A percentile compares a stretch with the other conserved stretches of the same genome.
Conservation (phyloP, 2,113 vertebrate species). For the Dipodomys spectabilis region DNA sequence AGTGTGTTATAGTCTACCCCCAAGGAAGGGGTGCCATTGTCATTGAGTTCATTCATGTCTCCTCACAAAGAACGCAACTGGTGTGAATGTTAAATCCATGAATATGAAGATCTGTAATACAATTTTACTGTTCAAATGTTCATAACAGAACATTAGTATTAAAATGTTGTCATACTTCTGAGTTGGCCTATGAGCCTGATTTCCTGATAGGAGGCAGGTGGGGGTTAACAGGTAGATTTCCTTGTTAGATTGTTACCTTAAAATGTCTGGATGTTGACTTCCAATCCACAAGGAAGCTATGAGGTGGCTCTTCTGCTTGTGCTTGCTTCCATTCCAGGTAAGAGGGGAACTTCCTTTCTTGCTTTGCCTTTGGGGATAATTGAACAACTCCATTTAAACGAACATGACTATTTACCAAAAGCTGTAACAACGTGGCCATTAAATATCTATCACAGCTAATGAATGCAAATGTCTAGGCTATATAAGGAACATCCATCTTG, state of each 20-base stretch:
- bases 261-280: background rate
- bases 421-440: background rate
- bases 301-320: background rate
- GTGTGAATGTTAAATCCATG: background rate
- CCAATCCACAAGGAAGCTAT: background rate
- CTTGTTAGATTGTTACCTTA: background rate
- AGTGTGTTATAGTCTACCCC: background rate
- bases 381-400: background rate
- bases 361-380: constrained; percentile 12
- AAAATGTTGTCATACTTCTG: constrained; percentile 16
- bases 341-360: background rate
- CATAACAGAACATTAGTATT: background rate
- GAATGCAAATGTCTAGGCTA: background rate
- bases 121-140: background rate
- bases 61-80: constrained; percentile 41
- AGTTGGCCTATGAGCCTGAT: background rate
- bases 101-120: background rate
- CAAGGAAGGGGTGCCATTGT: background rate
- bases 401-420: background rate
- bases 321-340: background rate
- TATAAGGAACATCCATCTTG: constrained; percentile 33
- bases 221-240: background rate
- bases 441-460: background rate
- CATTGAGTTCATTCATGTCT: constrained; percentile 16
- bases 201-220: background rate